Base-by-base conservation (phyloP, 2,113 vertebrate species). In the Amphilophus citrinellus region DNA sequence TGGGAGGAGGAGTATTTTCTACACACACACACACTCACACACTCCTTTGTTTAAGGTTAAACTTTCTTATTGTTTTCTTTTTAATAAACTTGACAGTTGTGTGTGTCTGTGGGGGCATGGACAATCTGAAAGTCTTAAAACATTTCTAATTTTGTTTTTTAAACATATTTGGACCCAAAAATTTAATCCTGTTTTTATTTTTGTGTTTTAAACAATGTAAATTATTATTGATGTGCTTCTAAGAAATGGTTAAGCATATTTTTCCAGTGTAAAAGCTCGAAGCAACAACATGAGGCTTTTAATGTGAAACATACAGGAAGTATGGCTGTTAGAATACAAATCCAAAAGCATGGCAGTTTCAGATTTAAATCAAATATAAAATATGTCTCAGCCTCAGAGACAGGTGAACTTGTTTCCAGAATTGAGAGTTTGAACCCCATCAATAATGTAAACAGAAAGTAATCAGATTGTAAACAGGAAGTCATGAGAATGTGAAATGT, bases 261-360 rank as follows among this genome's bases (percentile, higher is more conserved):
- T 76, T 80, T 68, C 61, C 61, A 61, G 24, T 84, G 39, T 84
- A 77, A 76, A 80, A 85, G 61, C 68, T 24, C 27, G 47, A 56
- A 32, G 44, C 14, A 14, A 59, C 0, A 2, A 7, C 9, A 6
- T 10, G 20, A 65, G 53, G 58, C 35, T 66, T 84, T 86, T 80
- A 80, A 65, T 79, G 35, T 76, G 76, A 89, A 82, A 79, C 17
- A 56, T 61, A 18, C 47, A 1, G 44, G 66, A 39, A 58, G 53
- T 57, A 14, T 37, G 30, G 37, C 58, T 9, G 9, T 37, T 60
- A 6, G 24, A 27, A 27, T 24, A 27, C 2, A 35, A 58, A 58
- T 27, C n/a, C 18, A 37, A 61, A 53, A 73, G 50, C 18, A n/a
- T 30, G 50, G 32, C 47, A 9, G 18, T 61, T 56, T 61, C 10